A percentile compares a stretch with the other conserved stretches of the same genome.
Conservation (phyloP, 2,888 invertebrate species). For the Zaprionus lineosus region DNA sequence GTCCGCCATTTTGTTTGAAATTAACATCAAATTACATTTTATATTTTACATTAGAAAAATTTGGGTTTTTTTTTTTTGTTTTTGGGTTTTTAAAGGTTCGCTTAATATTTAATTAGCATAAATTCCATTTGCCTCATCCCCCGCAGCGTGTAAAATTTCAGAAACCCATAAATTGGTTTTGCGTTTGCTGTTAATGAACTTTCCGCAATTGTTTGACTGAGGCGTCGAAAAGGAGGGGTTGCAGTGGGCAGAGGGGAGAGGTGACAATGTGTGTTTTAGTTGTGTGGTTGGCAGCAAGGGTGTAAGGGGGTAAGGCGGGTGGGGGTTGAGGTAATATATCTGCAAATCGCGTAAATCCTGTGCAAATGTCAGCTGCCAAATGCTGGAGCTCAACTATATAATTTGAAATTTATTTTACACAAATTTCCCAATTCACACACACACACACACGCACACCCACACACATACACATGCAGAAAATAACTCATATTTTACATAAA, state of each 20-base stretch:
- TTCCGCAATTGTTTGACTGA: conserved; percentile 6
- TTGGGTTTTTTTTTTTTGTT: conserved; percentile 6
- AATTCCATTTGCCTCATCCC: conserved; percentile 36
- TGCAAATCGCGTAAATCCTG: conserved; percentile 5
- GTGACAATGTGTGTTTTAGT: too few relatives aligned
- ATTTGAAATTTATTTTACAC: conserved; percentile 28
- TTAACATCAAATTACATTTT: conserved; percentile 62
- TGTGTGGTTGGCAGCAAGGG: too few relatives aligned
- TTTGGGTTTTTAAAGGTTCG: conserved; percentile 20
- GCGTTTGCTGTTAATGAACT: conserved; percentile 38
- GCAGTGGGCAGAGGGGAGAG: too few relatives aligned
- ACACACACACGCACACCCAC: not conserved
- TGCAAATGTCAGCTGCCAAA: conserved; percentile 39
- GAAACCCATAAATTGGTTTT: conserved; percentile 1
- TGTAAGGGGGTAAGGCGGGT: too few relatives aligned
- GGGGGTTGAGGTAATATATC: too few relatives aligned
- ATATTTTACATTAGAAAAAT: conserved; percentile 32
- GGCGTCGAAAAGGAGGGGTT: too few relatives aligned
- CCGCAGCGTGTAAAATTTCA: conserved; percentile 10
- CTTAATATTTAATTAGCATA: conserved; percentile 64
- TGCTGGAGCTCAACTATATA: conserved; percentile 22
- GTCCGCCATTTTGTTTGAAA: conserved; percentile 23
- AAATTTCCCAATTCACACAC: not conserved
- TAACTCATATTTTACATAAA: conserved; percentile 27
- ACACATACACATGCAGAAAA: not conserved